phyloP scores from a whole-genome alignment of 2,113 vertebrate genomes.

The Chelonoidis abingdonii region DNA sequence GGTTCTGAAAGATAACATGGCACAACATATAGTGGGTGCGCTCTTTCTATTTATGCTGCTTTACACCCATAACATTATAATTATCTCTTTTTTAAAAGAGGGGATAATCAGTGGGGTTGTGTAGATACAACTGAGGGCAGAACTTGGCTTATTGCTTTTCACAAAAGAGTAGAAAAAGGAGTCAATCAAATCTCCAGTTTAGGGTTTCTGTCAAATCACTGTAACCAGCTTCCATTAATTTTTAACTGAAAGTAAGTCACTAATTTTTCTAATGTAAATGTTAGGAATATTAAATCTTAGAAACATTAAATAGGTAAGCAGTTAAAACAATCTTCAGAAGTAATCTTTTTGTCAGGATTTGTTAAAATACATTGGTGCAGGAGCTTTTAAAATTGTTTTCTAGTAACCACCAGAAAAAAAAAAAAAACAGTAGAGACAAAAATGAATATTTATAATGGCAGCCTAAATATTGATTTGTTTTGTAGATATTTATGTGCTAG shows the following conservation, averaged over 20 bases:
- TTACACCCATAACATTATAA: background rate
- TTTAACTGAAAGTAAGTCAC: background rate
- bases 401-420: background rate
- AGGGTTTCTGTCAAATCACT: background rate
- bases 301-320: background rate
- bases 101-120: background rate
- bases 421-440: background rate
- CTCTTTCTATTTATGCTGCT: background rate
- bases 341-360: background rate
- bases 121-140: background rate
- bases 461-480: background rate
- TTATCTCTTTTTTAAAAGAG: background rate
- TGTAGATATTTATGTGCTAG: background rate
- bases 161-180: background rate
- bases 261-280: background rate
- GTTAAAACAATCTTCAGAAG: no score
- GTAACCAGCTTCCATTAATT: background rate
- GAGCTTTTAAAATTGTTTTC: background rate
- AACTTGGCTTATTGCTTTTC: fast-evolving
- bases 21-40: background rate
- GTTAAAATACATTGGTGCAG: background rate
- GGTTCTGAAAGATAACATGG: constrained; percentile 3
- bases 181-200: background rate
- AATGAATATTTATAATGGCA: background rate
- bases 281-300: background rate